Evolutionary conservation across 2,113 vertebrate genomes (phyloP), one percentile per base, ranked within the genome.

Genomic region (Climacteris rufus): DNA sequence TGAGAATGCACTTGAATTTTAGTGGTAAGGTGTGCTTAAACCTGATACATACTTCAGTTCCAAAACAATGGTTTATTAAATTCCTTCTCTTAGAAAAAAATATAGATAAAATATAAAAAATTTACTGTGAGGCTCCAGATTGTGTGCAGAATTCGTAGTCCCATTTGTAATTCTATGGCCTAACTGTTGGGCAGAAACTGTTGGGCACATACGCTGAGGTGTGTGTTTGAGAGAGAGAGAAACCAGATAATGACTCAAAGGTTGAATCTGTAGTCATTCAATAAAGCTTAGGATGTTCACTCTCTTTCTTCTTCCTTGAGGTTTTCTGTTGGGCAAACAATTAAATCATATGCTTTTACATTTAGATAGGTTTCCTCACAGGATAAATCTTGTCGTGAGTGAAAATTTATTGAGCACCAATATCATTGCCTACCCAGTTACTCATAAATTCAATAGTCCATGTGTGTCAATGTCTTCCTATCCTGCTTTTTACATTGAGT

Each of bases 381-480:
- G 70, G 90, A 83, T 94, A 92, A 85, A 74, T 89, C 18, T 71
- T 90, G 30, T 35, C 35, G 27, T 66, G 49, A 91, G 49, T 72
- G 88, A 65, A 95, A 87, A 54, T 87, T 79, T 82, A 57, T 35
- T 82, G 39, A 94, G 42, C 53, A 59, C 47, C 39, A 60, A 56
- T 83, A 68, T 87, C 20, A 75, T 37, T 80, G 35, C 9, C 65
- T 94, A 33, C 44, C 52, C 91, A 37, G 35, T 69, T 94, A 68
- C 68, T 93, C 30, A 92, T 93, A 65, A 80, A 89, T 95, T 97
- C 78, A 85, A 7, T 64, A 82, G 52, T 50, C 30, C 57, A 33
- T 24, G 25, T 75, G 69, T 89, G 70, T 93, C 89, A 81, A 52
- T 90, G 92, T 65, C 35, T 85, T 95, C 56, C 45, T 69, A 11